A percentile compares a stretch with the other conserved stretches of the same genome.
Evolutionary conservation across 2,888 invertebrate genomes (phyloP).

Genomic region (Atethmia centrago): DNA sequence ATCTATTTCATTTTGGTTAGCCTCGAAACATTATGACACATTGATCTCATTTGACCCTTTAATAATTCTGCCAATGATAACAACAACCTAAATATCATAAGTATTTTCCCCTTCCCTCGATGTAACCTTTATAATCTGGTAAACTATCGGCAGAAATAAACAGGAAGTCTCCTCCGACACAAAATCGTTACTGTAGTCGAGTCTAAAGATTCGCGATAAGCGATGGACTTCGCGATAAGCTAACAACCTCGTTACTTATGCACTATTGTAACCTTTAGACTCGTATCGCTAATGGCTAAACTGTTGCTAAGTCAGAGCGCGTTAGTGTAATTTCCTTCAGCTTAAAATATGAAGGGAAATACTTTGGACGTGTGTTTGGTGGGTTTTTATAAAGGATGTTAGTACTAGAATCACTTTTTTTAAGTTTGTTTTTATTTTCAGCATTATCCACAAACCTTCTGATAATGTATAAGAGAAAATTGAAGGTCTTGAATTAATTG

Average conservation of each 20-base stretch:
- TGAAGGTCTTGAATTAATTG: background rate
- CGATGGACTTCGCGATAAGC: conserved; percentile 44
- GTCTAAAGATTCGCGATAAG: conserved; percentile 49
- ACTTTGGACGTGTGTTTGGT: conserved; percentile 3
- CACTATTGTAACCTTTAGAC: conserved; percentile 42
- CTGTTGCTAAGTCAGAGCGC: conserved; percentile 43
- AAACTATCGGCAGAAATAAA: conserved; percentile 38
- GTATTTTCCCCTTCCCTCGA: background rate
- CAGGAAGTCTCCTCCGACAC: conserved; percentile 34
- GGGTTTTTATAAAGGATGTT: background rate
- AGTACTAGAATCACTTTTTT: background rate
- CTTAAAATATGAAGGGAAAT: conserved; percentile 27
- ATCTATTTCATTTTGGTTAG: too few relatives aligned
- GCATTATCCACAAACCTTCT: background rate
- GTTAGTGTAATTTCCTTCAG: conserved; percentile 47
- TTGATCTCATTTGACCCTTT: background rate
- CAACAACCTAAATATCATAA: conserved; percentile 21
- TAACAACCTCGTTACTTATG: conserved; percentile 54
- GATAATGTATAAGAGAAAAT: background rate
- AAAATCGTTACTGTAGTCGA: conserved; percentile 52
- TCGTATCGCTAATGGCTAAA: conserved; percentile 49
- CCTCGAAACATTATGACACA: background rate
- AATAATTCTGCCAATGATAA: conserved; percentile 7
- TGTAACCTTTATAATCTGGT: conserved; percentile 27
- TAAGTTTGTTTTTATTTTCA: background rate